These are phyloP conservation scores for Muscidifurax raptorellus DNA, from an alignment of 1,140 invertebrate species.

Conservation along the genomic window DNA sequence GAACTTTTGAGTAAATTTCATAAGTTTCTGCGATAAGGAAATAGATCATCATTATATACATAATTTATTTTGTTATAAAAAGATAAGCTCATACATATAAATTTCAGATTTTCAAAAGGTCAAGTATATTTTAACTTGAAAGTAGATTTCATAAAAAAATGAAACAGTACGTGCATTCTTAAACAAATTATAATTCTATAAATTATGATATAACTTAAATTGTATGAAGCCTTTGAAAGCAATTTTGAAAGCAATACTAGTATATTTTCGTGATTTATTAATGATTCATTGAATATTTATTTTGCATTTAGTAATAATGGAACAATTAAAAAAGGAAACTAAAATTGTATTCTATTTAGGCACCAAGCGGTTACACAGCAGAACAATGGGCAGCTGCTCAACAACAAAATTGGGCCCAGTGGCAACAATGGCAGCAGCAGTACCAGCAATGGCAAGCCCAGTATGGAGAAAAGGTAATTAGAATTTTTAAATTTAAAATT, in stretches of 20 bases:
- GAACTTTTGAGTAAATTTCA: constrained; percentile 1
- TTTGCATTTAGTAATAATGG: background rate
- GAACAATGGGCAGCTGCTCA: constrained; percentile 84
- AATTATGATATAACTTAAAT: background rate
- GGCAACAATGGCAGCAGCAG: constrained; percentile 89
- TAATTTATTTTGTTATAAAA: background rate
- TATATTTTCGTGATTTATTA: too few species aligned
- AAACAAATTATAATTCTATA: background rate
- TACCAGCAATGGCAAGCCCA: constrained; percentile 90
- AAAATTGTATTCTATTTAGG: constrained; percentile 59
- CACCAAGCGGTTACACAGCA: constrained; percentile 79
- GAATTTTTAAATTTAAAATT: constrained; percentile 11
- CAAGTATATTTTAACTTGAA: background rate
- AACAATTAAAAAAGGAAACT: background rate
- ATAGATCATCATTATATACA: background rate
- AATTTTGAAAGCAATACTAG: background rate
- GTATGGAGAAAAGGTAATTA: constrained; percentile 85
- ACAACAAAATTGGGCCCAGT: constrained; percentile 89
- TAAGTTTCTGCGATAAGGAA: background rate
- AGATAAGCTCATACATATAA: background rate
- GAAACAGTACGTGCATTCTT: background rate
- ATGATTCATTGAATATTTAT: background rate
- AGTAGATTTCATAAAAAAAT: background rate
- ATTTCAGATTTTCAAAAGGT: background rate
- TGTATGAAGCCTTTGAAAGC: background rate